These are phyloP conservation scores for Cyclargus thomasi DNA, from an alignment of 1,140 invertebrate genomes.

Conservation along the genomic window DNA sequence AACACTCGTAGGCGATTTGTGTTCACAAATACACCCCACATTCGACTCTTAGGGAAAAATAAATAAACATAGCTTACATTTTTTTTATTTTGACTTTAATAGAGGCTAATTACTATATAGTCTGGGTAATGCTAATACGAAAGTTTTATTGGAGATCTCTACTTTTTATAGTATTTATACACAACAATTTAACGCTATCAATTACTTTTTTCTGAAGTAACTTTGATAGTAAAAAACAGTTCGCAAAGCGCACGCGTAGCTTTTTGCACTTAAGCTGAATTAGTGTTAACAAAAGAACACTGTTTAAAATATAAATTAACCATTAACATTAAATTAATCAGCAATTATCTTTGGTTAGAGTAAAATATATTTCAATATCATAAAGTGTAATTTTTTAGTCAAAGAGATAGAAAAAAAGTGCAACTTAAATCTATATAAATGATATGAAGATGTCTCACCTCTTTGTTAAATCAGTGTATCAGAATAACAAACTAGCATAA, in stretches of 20 bases:
- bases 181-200: neutral
- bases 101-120: too few species aligned
- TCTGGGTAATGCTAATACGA: too few species aligned
- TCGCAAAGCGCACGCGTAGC: neutral
- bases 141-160: too few species aligned
- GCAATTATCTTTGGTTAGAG: too few species aligned
- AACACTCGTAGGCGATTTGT: conserved; percentile 25
- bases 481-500: too few species aligned
- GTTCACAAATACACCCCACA: neutral
- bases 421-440: too few species aligned
- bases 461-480: too few species aligned
- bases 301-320: neutral
- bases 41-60: neutral
- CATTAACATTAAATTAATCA: neutral
- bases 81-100: neutral
- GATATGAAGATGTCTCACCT: too few species aligned
- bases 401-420: too few species aligned
- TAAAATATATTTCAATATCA: too few species aligned
- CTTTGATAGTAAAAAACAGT: neutral
- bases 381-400: too few species aligned
- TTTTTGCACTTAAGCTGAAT: neutral
- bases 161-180: neutral
- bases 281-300: neutral
- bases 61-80: neutral
- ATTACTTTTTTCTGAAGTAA: neutral